Base-by-base conservation (phyloP, 1,140 invertebrate species). In the Acromyrmex charruanus region DNA sequence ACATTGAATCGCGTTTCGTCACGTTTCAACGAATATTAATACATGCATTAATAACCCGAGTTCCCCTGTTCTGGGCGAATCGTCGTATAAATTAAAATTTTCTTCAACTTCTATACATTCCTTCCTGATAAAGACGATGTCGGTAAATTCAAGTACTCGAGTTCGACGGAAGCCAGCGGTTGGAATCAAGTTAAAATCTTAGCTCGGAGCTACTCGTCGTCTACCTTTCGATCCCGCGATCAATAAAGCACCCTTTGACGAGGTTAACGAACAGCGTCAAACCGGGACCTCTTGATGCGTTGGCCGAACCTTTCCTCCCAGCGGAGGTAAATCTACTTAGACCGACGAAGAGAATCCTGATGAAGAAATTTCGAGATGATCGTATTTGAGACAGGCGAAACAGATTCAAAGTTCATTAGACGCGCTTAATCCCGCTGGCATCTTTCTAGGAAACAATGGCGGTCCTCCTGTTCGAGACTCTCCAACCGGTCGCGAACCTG, bases 331-430 rank as follows among this genome's bases (percentile, higher is more conserved):
- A 79, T 66, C 74, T 63, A 79, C 31, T 85, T 84, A 75, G 16
- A n/a, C 12, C 51, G 72, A 39, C 59, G 21, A 61, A 63, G 71
- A 25, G 9, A 53, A 58, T 16, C 72, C 18, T 51, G 25, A 77
- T 35, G 25, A 74, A 75, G 39, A 75, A 84, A 75, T 84, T 74
- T 84, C 80, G 25, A 74, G 55, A 58, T 59, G 49, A 59, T 79
- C 59, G 82, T 65, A 44, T n/a, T 77, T 21, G 35, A 49, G 55
- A 87, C 53, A 65, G 69, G 31, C 61, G 31, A 63, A 25, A 51
- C 72, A 35, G 58, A 77, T 69, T 79, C 16, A 58, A 18, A 79
- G 72, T 77, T 65, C 82, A 65, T 85, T 55, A 65, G 49, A 79
- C 49, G 16, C 71, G 65, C 71, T 79, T 77, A 79, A 85, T 77